These are phyloP conservation scores for Catamblyrhynchus diadema DNA, from an alignment of 2,797 vertebrate species.

Conservation along the genomic window DNA sequence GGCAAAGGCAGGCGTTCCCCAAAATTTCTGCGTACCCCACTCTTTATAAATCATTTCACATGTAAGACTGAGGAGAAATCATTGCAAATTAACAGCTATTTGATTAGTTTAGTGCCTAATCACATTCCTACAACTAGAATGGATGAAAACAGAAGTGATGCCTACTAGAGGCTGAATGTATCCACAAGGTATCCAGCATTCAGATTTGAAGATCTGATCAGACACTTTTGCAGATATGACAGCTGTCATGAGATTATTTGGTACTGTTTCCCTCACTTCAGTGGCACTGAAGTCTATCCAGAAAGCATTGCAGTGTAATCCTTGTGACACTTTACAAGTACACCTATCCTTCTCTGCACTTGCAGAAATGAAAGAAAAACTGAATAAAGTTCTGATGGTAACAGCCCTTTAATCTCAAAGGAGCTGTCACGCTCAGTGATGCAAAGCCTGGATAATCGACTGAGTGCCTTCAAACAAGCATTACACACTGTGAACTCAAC, in stretches of 20 bases:
- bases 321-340: neutral
- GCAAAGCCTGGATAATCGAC: neutral
- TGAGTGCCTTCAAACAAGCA: neutral
- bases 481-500: neutral
- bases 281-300: neutral
- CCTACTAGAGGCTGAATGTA: neutral
- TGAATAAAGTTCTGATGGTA: conserved; percentile 2
- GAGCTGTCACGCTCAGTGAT: neutral
- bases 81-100: neutral
- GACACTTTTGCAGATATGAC: neutral
- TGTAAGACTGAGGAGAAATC: neutral
- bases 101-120: neutral
- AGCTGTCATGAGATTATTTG: neutral
- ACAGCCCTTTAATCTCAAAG: conserved; percentile 13
- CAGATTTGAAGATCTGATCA: neutral
- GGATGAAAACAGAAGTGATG: neutral
- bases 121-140: neutral
- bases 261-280: neutral
- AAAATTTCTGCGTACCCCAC: neutral
- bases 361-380: conserved; percentile 29
- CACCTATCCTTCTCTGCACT: neutral
- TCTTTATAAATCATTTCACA: neutral
- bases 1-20: neutral
- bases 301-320: neutral
- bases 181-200: neutral